These are phyloP conservation scores for Raphicerus campestris DNA, from an alignment of 2,113 vertebrate genomes.

Conservation along the genomic window DNA sequence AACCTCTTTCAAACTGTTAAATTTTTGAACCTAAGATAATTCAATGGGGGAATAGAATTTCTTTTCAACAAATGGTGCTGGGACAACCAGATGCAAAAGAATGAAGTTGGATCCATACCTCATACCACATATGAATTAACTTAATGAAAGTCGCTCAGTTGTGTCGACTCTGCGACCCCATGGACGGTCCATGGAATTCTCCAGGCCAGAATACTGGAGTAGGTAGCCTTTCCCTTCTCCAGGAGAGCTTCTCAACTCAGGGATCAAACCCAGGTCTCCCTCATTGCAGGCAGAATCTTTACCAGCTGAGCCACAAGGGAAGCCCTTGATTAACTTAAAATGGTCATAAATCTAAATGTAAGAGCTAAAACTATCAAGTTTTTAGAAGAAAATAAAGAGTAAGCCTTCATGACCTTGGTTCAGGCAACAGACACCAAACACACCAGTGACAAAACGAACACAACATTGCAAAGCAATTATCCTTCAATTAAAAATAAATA, in stretches of 20 bases:
- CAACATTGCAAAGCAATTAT: background rate
- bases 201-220: background rate
- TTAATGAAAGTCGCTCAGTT: background rate
- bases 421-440: background rate
- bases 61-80: background rate
- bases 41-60: background rate
- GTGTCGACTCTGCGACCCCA: accelerated
- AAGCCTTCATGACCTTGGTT: background rate
- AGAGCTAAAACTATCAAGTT: background rate
- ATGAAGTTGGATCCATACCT: background rate
- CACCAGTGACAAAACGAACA: background rate
- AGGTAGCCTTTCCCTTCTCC: background rate
- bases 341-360: background rate
- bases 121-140: background rate
- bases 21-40: background rate
- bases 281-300: background rate
- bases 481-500: background rate
- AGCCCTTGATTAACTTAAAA: background rate
- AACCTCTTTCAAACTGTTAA: background rate
- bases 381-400: background rate
- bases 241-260: background rate
- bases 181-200: background rate
- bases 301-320: background rate
- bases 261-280: background rate
- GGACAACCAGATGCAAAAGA: background rate